phyloP scores from a whole-genome alignment of 2,113 vertebrate species.

The Orientallactaga bullata region DNA sequence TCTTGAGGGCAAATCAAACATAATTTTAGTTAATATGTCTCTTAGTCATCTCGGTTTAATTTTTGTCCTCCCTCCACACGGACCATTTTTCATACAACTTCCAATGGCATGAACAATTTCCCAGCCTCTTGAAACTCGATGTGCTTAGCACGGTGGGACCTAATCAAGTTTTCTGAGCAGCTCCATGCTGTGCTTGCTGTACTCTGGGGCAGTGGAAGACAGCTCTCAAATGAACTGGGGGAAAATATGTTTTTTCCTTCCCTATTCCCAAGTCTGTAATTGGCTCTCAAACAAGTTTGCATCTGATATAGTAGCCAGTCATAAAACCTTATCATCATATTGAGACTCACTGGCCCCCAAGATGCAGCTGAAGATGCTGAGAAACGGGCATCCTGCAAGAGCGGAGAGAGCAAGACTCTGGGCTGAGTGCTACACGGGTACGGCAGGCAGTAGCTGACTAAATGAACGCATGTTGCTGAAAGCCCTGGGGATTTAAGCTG shows the following conservation, averaged over 20 bases:
- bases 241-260: slow-evolving; percentile 61
- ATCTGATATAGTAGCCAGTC: slow-evolving; percentile 32
- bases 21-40: slow-evolving; percentile 86
- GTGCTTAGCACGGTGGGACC: slow-evolving; percentile 72
- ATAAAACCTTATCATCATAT: slow-evolving; percentile 46
- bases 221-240: slow-evolving; percentile 55
- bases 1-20: slow-evolving; percentile 86
- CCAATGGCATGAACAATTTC: slow-evolving; percentile 75
- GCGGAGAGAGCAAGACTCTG: background rate
- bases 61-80: slow-evolving; percentile 70
- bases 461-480: background rate
- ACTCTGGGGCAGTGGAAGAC: slow-evolving; percentile 67
- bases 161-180: slow-evolving; percentile 76
- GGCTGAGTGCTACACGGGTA: background rate
- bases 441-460: background rate
- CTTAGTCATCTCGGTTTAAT: slow-evolving; percentile 77
- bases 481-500: background rate
- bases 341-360: slow-evolving; percentile 41
- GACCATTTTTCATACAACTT: slow-evolving; percentile 69
- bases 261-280: slow-evolving; percentile 41
- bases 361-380: slow-evolving; percentile 21
- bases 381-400: background rate
- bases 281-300: slow-evolving; percentile 54
- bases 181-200: slow-evolving; percentile 58
- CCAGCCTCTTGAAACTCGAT: slow-evolving; percentile 76